phyloP scores from a whole-genome alignment of 92 coral and sea anemone genomes.

The Phenganax stokvisi region DNA sequence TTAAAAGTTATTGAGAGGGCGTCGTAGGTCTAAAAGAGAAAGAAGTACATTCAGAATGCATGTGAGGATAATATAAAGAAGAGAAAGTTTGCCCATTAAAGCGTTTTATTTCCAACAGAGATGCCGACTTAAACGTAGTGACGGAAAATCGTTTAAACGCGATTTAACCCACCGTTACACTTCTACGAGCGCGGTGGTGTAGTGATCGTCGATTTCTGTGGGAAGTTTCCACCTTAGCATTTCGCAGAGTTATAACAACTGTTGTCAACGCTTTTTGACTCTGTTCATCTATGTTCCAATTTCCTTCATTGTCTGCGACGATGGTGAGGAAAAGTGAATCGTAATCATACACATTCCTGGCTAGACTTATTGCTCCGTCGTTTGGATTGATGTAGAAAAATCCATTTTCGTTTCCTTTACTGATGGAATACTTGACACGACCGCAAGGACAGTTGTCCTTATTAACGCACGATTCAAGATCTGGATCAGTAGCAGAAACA shows the following conservation, averaged over 20 bases:
- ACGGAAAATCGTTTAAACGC: not conserved
- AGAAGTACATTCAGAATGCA: not conserved
- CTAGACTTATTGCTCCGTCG: not conserved
- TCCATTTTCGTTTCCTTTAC: constrained; percentile 50
- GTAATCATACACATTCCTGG: not conserved
- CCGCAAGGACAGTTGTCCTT: constrained; percentile 47
- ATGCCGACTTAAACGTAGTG: no score
- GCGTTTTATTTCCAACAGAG: not conserved
- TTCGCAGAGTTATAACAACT: constrained; percentile 1
- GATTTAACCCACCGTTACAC: constrained; percentile 6
- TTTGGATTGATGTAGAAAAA: constrained; percentile 39
- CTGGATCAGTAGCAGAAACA: constrained; percentile 53
- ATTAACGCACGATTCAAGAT: constrained; percentile 42
- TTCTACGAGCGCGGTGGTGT: constrained; percentile 34
- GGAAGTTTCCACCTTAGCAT: not conserved
- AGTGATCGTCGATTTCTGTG: constrained; percentile 32
- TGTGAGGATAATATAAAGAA: not conserved
- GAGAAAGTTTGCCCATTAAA: not conserved
- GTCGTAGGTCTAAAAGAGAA: constrained; percentile 23
- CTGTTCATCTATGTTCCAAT: not conserved
- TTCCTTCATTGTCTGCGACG: constrained; percentile 8
- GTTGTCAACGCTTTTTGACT: not conserved
- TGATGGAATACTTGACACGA: constrained; percentile 50
- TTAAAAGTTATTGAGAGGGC: constrained; percentile 1
- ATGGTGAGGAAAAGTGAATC: constrained; percentile 4